Evolutionary conservation across 2,113 vertebrate species (phyloP).

Genomic region (Corythornis vintsioides): DNA sequence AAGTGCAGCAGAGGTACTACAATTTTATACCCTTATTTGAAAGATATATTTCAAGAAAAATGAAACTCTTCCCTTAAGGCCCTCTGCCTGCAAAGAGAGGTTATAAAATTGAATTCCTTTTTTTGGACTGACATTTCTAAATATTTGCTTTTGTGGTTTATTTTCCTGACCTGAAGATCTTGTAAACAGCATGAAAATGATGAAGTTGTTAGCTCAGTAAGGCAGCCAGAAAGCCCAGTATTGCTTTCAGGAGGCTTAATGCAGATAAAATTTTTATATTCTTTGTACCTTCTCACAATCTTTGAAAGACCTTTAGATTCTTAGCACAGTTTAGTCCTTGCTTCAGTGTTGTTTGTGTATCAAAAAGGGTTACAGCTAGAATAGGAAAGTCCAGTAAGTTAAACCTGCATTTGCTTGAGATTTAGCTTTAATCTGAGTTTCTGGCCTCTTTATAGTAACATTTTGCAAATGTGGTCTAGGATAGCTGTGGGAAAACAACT

Average conservation of each 20-base stretch:
- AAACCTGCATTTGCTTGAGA: background rate
- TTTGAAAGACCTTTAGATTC: background rate
- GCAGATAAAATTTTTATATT: background rate
- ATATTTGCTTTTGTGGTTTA: background rate
- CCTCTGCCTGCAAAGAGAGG: background rate
- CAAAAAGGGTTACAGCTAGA: background rate
- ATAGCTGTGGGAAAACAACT: background rate
- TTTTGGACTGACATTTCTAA: background rate
- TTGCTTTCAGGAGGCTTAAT: background rate
- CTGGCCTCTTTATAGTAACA: background rate
- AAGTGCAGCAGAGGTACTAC: background rate
- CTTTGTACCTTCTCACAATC: background rate
- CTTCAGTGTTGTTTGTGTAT: background rate
- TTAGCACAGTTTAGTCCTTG: background rate
- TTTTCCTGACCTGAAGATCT: background rate
- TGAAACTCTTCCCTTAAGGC: background rate
- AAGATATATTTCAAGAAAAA: background rate
- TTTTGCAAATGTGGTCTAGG: background rate
- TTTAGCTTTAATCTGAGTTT: background rate
- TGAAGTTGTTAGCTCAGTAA: fast-evolving
- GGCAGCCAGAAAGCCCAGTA: background rate
- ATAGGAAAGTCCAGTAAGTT: background rate
- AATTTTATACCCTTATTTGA: background rate
- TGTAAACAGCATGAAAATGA: background rate
- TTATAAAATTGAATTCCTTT: background rate